These are phyloP conservation scores for Caenorhabditis remanei DNA, from an alignment of 1,140 invertebrate species.

Conservation along the genomic window DNA sequence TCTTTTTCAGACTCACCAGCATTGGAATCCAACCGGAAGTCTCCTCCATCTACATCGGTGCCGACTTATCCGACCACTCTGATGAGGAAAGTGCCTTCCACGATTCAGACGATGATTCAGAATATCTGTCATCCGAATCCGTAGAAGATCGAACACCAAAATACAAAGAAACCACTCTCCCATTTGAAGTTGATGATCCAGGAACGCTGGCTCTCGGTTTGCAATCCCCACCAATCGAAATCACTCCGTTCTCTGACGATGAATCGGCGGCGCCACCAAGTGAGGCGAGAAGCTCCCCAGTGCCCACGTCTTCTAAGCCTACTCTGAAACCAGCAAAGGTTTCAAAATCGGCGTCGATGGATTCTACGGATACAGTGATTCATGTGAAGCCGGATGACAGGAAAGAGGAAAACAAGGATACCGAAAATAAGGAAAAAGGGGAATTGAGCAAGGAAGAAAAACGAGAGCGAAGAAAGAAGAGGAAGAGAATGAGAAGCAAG, in stretches of 20 bases:
- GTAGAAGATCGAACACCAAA: background rate
- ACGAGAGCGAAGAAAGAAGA: constrained; percentile 22
- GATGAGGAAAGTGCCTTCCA: constrained; percentile 28
- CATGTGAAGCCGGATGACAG: constrained; percentile 25
- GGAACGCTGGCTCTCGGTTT: constrained; percentile 36
- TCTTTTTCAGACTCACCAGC: constrained; percentile 34
- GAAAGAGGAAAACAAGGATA: constrained; percentile 3
- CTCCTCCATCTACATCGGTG: constrained; percentile 57
- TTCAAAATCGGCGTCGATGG: constrained; percentile 54
- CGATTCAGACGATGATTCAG: constrained; percentile 10
- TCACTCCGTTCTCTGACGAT: constrained; percentile 31
- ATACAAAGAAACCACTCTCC: constrained; percentile 34
- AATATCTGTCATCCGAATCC: background rate
- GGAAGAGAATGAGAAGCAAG: constrained; percentile 1
- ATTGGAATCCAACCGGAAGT: constrained; percentile 72
- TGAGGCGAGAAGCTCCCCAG: constrained; percentile 23
- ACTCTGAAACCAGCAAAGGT: background rate
- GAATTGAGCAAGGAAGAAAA: background rate
- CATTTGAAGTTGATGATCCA: constrained; percentile 45
- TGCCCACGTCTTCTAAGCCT: background rate
- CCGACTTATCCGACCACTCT: constrained; percentile 27
- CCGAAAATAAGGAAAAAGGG: background rate
- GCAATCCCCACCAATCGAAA: constrained; percentile 41
- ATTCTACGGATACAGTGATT: constrained; percentile 60
- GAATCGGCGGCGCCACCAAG: background rate